phyloP scores from a whole-genome alignment of 2,797 vertebrate genomes.

The Brachymystax lenok region DNA sequence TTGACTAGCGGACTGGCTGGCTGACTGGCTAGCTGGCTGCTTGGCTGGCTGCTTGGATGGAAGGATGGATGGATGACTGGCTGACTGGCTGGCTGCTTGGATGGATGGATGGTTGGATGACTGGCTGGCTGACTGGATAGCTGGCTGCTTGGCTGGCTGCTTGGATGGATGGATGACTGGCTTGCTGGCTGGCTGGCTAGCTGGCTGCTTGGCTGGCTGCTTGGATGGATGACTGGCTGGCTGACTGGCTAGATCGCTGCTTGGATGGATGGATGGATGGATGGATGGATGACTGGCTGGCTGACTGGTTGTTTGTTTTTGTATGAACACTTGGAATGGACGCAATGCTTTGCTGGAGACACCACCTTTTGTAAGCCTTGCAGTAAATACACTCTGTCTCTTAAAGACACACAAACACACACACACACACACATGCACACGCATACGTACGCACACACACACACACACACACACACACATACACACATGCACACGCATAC shows the following conservation, averaged over 20 bases:
- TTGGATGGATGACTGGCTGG: neutral
- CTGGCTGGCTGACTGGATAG: too few species aligned
- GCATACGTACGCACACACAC: conserved; percentile 2
- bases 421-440: conserved; percentile 4
- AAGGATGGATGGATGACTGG: neutral
- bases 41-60: neutral
- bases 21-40: neutral
- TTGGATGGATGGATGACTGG: too few species aligned
- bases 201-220: neutral
- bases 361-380: conserved; percentile 18
- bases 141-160: too few species aligned
- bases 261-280: neutral
- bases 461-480: conserved; percentile 8
- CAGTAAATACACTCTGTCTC: too few species aligned
- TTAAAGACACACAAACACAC: neutral
- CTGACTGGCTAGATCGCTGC: neutral
- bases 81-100: conserved; percentile 27
- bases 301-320: conserved; percentile 34
- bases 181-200: neutral
- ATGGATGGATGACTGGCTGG: neutral
- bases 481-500: neutral
- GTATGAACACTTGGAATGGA: conserved; percentile 45
- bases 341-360: conserved; percentile 27
- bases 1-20: neutral
- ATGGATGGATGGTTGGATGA: too few species aligned